phyloP scores from a whole-genome alignment of 2,797 vertebrate genomes.

The Gymnodraco acuticeps region DNA sequence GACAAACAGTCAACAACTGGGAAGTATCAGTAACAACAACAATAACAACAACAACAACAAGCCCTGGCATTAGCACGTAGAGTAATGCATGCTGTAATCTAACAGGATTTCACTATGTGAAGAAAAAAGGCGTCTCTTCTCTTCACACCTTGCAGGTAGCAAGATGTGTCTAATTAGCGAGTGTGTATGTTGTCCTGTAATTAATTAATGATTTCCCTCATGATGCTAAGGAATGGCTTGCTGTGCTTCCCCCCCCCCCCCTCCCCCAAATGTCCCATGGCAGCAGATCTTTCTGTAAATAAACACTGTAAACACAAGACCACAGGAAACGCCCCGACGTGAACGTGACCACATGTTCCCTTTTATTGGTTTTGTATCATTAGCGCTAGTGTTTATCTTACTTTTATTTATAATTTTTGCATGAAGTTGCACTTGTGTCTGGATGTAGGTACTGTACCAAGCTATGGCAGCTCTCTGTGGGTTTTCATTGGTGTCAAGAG shows the following conservation, averaged over 20 bases:
- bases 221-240: constrained; percentile 79
- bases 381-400: constrained; percentile 54
- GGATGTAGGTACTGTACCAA: constrained; percentile 61
- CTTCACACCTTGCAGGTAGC: constrained; percentile 80
- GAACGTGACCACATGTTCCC: constrained; percentile 53
- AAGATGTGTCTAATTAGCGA: constrained; percentile 83
- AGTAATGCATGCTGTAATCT: constrained; percentile 87
- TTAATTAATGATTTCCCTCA: constrained; percentile 73
- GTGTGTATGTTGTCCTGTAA: constrained; percentile 85
- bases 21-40: constrained; percentile 50
- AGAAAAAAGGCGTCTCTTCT: constrained; percentile 72
- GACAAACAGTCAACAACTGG: constrained; percentile 72
- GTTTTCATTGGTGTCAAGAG: constrained; percentile 56
- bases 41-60: constrained; percentile 48
- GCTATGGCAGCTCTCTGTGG: constrained; percentile 72
- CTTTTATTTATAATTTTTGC: constrained; percentile 62
- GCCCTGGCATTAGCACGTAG: constrained; percentile 83
- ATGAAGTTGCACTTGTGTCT: constrained; percentile 81
- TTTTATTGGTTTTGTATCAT: constrained; percentile 72
- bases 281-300: constrained; percentile 78
- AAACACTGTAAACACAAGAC: constrained; percentile 69
- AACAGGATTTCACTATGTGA: constrained; percentile 86
- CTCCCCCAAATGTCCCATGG: constrained; percentile 46
- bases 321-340: constrained; percentile 41
- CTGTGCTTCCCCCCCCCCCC: constrained; percentile 69